Conservation (phyloP, 2,797 vertebrate genomes). For the Anguilla pacifica region DNA sequence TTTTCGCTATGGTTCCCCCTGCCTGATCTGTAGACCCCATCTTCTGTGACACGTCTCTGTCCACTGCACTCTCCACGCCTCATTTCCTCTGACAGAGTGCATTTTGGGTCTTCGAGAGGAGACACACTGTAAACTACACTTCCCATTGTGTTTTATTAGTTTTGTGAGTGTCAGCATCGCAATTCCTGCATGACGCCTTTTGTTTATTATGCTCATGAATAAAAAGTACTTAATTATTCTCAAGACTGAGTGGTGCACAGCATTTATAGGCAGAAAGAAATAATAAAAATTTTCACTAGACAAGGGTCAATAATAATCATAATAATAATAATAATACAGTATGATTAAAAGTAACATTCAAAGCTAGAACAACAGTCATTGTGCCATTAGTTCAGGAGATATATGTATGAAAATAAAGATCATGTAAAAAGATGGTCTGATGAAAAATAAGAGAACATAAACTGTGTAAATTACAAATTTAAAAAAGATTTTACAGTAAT, state of each 20-base stretch:
- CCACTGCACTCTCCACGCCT: not conserved
- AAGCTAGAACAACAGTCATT: not conserved
- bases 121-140: not conserved
- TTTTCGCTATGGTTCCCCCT: not conserved
- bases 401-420: not conserved
- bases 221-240: not conserved
- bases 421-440: not conserved
- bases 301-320: not conserved
- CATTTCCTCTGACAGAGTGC: not conserved
- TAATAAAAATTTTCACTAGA: no score
- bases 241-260: not conserved
- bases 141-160: not conserved
- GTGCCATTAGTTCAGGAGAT: not conserved
- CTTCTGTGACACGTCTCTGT: not conserved
- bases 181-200: not conserved
- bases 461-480: not conserved
- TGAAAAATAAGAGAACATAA: not conserved
- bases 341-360: not conserved
- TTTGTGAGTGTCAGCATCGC: not conserved
- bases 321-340: not conserved
- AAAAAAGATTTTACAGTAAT: not conserved
- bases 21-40: not conserved
- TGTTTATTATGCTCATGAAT: not conserved
- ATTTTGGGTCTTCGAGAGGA: conserved; percentile 11
- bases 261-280: not conserved